Evolutionary conservation across 2,888 invertebrate species (phyloP).

Genomic region (Saturnia japonica): DNA sequence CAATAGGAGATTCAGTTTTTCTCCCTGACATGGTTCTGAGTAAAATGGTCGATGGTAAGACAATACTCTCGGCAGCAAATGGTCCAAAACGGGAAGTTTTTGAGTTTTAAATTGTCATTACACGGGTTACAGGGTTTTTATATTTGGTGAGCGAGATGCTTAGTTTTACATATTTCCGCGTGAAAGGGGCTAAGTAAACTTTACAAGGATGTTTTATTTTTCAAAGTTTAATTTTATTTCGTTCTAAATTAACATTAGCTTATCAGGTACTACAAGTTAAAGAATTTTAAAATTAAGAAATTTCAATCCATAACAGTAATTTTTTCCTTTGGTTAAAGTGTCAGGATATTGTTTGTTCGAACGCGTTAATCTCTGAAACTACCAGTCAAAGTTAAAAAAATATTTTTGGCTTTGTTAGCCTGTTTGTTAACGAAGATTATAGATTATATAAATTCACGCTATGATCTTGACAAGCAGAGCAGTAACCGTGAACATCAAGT

Average conservation of each 20-base stretch:
- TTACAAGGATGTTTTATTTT: constrained; percentile 44
- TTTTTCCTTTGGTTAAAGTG: too few relatives aligned
- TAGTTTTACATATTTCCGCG: constrained; percentile 63
- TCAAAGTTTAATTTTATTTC: not conserved
- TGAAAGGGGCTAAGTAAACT: constrained; percentile 27
- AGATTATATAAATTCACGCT: too few relatives aligned
- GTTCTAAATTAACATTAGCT: not conserved
- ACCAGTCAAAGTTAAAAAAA: too few relatives aligned
- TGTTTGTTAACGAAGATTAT: too few relatives aligned
- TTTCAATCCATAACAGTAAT: too few relatives aligned
- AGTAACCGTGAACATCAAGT: too few relatives aligned
- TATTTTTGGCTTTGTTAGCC: too few relatives aligned
- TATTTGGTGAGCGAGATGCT: constrained; percentile 64
- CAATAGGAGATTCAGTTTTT: constrained; percentile 13
- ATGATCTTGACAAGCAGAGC: too few relatives aligned
- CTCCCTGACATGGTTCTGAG: constrained; percentile 35
- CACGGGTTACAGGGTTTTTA: constrained; percentile 73
- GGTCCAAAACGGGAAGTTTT: constrained; percentile 67
- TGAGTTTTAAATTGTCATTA: constrained; percentile 76
- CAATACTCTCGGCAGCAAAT: constrained; percentile 67
- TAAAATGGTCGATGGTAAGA: constrained; percentile 49
- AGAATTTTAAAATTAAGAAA: too few relatives aligned
- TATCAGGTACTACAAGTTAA: not conserved
- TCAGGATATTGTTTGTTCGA: too few relatives aligned
- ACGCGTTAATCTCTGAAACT: too few relatives aligned